Base-by-base conservation (phyloP, 2,888 invertebrate genomes). In the Andrena dorsata region DNA sequence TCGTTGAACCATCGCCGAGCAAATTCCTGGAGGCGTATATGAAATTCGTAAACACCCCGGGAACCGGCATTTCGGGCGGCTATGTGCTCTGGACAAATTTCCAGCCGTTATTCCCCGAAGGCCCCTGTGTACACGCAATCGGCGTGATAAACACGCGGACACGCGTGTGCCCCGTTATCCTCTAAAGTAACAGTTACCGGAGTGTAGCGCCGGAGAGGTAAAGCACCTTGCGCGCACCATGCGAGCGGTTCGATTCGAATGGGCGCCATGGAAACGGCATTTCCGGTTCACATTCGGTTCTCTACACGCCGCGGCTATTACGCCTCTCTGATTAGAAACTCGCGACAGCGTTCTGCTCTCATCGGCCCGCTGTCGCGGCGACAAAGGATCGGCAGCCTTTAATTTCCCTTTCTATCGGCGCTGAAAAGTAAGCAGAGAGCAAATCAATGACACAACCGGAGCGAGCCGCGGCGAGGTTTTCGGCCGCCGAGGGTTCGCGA, bases 271-370 rank as follows among this genome's bases (percentile, higher is more conserved):
- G 89, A 90, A 89, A 90, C 90, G 88, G 84, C 85, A 84, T 87
- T 91, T 91, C 90, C 90, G 91, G 90, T 90, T 90, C 89, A 90
- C 91, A 90, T 90, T 88, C 85, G 84, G 84, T 86, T 86, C 83
- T 84, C 88, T 83, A 85, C 84, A 73, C 89, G 80, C 70, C 80
- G 82, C 73, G 82, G 83, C 83, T 87, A 84, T 90, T 88, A 87
- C 87, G 86, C 83, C 47, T 20, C 86, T 80, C 76, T 70, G 86
- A 90, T 90, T 90, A 91, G 89, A 90, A 89, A 89, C 87, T 83
- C 60, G 58, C 53, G 76, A 51, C 56, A 35, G 61, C n/a, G 13
- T 26, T 41, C 64, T 23, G 51, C 68, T 64, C 68, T 64, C 49
- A 66, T 35, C 63, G 23, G 8, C 32, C 32, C 80, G 4, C 13